Conservation (phyloP, 2,888 invertebrate species). For the Dione vanillae region DNA sequence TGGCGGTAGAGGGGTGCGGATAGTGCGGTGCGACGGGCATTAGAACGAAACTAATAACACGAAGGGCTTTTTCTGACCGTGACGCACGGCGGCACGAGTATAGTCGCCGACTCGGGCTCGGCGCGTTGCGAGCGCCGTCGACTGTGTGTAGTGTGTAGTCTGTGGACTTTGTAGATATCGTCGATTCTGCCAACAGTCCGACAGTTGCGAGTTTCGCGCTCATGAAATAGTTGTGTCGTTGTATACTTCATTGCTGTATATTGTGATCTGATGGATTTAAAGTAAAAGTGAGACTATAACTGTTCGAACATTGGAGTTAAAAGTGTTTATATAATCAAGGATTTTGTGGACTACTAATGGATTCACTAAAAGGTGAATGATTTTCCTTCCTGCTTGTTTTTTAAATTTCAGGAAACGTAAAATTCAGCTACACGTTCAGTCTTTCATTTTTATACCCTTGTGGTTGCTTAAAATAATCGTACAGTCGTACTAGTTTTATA, state of each 20-base stretch:
- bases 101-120: conserved; percentile 49
- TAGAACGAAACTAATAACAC: conserved; percentile 35
- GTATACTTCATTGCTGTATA: conserved; percentile 51
- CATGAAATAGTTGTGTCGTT: conserved; percentile 66
- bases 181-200: conserved; percentile 55
- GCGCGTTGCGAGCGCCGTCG: conserved; percentile 36
- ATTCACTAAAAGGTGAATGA: conserved; percentile 69
- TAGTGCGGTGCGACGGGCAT: conserved; percentile 32
- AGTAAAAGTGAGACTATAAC: conserved; percentile 63
- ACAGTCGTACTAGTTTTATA: neutral
- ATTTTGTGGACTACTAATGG: conserved; percentile 66
- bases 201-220: conserved; percentile 74
- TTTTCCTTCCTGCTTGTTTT: conserved; percentile 60
- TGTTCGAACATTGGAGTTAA: conserved; percentile 53
- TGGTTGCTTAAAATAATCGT: neutral
- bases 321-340: conserved; percentile 55
- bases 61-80: conserved; percentile 50
- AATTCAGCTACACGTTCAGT: neutral
- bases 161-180: conserved; percentile 46
- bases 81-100: conserved; percentile 42
- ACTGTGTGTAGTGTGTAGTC: conserved; percentile 45
- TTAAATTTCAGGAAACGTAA: conserved; percentile 50
- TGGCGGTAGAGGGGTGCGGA: conserved; percentile 22
- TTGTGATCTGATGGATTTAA: conserved; percentile 49
- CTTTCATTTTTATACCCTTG: neutral